Evolutionary conservation across 2,888 invertebrate species (phyloP), one percentile per base, ranked within the genome.

Genomic region (Tethea ocularis): DNA sequence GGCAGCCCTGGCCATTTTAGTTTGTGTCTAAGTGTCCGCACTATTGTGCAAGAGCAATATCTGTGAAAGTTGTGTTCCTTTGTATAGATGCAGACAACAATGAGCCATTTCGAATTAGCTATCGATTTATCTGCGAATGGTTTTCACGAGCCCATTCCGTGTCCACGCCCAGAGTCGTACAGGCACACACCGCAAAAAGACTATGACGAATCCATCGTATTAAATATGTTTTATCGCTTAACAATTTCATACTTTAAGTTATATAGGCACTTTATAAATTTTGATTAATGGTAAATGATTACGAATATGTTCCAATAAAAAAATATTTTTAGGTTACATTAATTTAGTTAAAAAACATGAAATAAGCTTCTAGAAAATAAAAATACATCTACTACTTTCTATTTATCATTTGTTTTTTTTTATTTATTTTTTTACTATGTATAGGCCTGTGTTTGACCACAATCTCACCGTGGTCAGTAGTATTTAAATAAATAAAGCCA

Each of bases 101-200:
- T 91, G 82, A 85, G 83, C 88, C 83, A 84, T 91, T 91, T 84
- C 80, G 84, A 91, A 91, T 91, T 91, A 91, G 88, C 89, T 80
- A 86, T 89, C 87, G 88, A 89, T 89, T 88, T 90, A 91, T 89
- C 89, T 87, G 79, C 80, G 80, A 85, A 86, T 82, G 84, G 83
- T 86, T 87, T 89, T 84, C 86, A 83, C 82, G 84, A 78, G 67
- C 71, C 74, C 68, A 71, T 70, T 72, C 69, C 66, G 63, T 70
- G 74, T 69, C 72, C 77, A 74, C 83, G 83, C 84, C 83, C 77
- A 69, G 68, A 68, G 70, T 58, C 64, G 68, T 65, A 51, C 54
- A 69, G 62, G 57, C 60, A 69, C 64, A 71, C 66, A 59, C 59
- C 64, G 64, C 68, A 70, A 74, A 69, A 75, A 71, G 69, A 77